phyloP scores from a whole-genome alignment of 1,140 invertebrate species.

The Bombus balteatus region DNA sequence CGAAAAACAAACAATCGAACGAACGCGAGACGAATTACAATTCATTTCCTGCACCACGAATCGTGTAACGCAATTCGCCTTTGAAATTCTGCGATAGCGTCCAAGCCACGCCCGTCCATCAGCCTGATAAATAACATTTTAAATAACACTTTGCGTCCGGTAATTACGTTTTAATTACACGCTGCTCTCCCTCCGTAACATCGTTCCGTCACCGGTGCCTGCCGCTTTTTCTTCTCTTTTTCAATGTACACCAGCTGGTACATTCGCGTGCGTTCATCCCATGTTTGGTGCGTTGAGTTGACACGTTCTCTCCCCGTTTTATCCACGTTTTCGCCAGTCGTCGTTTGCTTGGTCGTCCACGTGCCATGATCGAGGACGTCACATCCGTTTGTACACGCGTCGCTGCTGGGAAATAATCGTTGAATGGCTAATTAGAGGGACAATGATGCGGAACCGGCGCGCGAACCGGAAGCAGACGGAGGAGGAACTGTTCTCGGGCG shows the following conservation, averaged over 20 bases:
- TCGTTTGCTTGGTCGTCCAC: constrained; percentile 61
- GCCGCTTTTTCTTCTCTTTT: neutral
- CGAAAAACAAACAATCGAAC: neutral
- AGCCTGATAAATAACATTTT: constrained; percentile 50
- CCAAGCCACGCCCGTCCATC: constrained; percentile 18
- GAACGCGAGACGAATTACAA: constrained; percentile 4
- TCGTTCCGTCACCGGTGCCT: constrained; percentile 38
- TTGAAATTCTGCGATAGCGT: constrained; percentile 15
- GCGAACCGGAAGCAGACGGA: constrained; percentile 69
- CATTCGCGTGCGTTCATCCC: constrained; percentile 56
- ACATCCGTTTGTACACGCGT: constrained; percentile 72
- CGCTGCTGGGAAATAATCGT: constrained; percentile 71
- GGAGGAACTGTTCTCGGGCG: constrained; percentile 49
- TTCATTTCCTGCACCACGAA: neutral
- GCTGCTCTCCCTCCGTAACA: constrained; percentile 34
- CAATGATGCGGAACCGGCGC: constrained; percentile 75
- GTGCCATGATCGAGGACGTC: constrained; percentile 68
- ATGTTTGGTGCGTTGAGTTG: constrained; percentile 46
- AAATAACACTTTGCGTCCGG: constrained; percentile 43
- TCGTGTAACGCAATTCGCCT: neutral
- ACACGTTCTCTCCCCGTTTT: constrained; percentile 49
- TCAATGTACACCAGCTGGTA: constrained; percentile 67
- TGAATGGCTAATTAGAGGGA: constrained; percentile 77
- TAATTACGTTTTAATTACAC: constrained; percentile 53
- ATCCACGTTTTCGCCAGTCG: constrained; percentile 51